Conservation (phyloP, 1,140 invertebrate genomes). For the Hyles euphorbiae region DNA sequence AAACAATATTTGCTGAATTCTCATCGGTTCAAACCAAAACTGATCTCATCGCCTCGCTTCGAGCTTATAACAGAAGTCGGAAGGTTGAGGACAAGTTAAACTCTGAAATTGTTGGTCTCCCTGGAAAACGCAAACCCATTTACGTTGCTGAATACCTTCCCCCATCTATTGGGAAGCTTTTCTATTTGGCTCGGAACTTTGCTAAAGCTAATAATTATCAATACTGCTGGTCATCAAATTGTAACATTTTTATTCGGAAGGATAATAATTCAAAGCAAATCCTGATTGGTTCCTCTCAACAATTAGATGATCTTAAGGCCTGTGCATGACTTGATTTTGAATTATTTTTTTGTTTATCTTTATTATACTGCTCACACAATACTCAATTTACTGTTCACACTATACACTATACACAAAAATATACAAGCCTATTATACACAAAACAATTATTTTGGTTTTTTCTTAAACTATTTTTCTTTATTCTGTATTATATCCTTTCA, state of each 20-base stretch:
- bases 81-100: too few relatives aligned
- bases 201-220: neutral
- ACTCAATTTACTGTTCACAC: too few relatives aligned
- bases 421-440: neutral
- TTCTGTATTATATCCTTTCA: neutral
- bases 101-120: too few relatives aligned
- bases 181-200: too few relatives aligned
- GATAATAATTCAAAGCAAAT: neutral
- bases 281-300: neutral
- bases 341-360: too few relatives aligned
- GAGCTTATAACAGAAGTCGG: neutral
- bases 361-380: too few relatives aligned
- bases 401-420: neutral
- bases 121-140: too few relatives aligned
- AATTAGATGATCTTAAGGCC: neutral
- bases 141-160: too few relatives aligned
- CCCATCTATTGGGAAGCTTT: too few relatives aligned
- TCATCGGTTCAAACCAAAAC: neutral
- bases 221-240: neutral
- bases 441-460: neutral
- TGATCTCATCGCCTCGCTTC: neutral
- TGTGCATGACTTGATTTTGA: neutral
- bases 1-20: constrained; percentile 1
- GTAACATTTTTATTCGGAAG: neutral
- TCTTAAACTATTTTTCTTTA: neutral